phyloP scores from a whole-genome alignment of 2,797 vertebrate genomes.

The Nyctibius grandis region DNA sequence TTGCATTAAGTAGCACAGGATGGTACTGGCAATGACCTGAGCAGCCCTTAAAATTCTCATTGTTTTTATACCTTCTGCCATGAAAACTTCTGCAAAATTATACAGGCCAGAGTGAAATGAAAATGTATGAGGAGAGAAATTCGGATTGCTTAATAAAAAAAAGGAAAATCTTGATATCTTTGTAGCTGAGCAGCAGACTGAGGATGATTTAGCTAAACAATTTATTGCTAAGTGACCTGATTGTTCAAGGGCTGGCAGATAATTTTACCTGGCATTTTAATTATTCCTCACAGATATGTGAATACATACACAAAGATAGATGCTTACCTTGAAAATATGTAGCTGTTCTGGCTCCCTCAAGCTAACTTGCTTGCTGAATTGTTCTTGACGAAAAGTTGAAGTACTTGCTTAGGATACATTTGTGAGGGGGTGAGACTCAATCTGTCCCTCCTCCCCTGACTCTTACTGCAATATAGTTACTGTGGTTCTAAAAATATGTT shows the following conservation, averaged over 20 bases:
- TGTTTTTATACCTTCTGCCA: background rate
- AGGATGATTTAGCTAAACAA: background rate
- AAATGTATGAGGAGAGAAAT: background rate
- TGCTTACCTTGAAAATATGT: background rate
- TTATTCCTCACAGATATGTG: background rate
- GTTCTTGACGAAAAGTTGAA: slow-evolving; percentile 23
- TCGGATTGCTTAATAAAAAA: background rate
- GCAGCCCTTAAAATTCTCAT: background rate
- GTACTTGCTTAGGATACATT: background rate
- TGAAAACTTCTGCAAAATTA: background rate
- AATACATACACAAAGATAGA: background rate
- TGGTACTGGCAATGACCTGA: background rate
- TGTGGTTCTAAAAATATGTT: slow-evolving; percentile 39
- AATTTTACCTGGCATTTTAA: background rate
- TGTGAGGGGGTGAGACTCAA: background rate
- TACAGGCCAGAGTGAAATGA: background rate
- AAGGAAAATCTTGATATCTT: background rate
- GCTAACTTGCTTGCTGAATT: slow-evolving; percentile 18
- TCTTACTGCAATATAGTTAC: slow-evolving; percentile 51
- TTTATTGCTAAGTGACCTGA: background rate
- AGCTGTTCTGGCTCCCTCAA: slow-evolving; percentile 2
- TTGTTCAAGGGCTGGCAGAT: background rate
- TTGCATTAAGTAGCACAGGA: background rate
- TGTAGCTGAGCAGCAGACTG: background rate
- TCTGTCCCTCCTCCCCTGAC: background rate